A percentile compares a stretch with the other conserved stretches of the same genome.
These are phyloP conservation scores for Hecatera dysodea DNA, from an alignment of 2,888 invertebrate species.

Conservation along the genomic window DNA sequence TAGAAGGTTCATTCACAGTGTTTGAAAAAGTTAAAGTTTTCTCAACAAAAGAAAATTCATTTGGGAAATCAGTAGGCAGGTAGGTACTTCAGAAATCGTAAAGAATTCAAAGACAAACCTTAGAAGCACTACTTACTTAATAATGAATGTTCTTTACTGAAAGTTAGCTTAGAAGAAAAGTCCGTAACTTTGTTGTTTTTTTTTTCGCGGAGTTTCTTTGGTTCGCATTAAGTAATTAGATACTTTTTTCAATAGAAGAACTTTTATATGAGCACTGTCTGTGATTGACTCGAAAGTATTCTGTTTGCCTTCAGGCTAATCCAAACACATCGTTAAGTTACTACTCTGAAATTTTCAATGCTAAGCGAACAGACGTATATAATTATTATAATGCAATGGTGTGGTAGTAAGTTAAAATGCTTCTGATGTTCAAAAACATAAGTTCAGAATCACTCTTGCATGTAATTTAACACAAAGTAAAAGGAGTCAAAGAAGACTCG, in stretches of 20 bases:
- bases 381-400: too few species aligned
- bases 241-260: constrained; percentile 5
- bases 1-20: constrained; percentile 66
- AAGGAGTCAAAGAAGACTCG: background rate
- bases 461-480: background rate
- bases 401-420: background rate
- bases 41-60: constrained; percentile 54
- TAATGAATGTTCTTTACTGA: constrained; percentile 46
- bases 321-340: background rate
- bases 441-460: background rate
- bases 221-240: constrained; percentile 16
- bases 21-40: constrained; percentile 73
- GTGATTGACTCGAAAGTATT: background rate
- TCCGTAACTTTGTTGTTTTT: constrained; percentile 7
- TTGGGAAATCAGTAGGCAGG: constrained; percentile 56
- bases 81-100: constrained; percentile 39
- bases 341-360: background rate
- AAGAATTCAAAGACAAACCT: constrained; percentile 58
- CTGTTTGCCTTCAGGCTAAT: background rate
- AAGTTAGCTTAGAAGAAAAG: constrained; percentile 36
- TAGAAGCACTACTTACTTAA: constrained; percentile 39
- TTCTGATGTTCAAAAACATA: background rate
- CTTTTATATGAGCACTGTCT: background rate
- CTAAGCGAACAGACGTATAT: background rate
- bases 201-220: constrained; percentile 4